Conservation (phyloP, 2,113 vertebrate genomes). For the Cyanocitta stelleri region DNA sequence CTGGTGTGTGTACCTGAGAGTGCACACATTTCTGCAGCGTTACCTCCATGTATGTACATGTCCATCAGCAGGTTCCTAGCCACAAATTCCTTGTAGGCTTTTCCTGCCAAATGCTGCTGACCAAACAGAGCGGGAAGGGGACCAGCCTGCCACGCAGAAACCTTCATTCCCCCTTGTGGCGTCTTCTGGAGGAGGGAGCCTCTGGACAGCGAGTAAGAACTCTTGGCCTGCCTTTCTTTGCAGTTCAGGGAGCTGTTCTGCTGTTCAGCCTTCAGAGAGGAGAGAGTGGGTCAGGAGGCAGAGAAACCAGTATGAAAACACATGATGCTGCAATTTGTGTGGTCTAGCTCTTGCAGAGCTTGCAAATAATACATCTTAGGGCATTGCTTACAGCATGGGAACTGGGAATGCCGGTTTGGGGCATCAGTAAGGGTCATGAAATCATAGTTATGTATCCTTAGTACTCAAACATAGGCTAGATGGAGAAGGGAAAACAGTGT, state of each 20-base stretch:
- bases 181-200: not conserved
- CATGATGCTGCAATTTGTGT: not conserved
- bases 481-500: not conserved
- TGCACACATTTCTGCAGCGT: fast-evolving
- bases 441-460: not conserved
- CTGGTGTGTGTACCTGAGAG: not conserved
- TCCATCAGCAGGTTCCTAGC: not conserved
- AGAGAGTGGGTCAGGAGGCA: not conserved
- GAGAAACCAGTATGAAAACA: not conserved
- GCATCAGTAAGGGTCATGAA: not conserved
- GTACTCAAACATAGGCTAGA: not conserved
- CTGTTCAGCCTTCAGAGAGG: not conserved
- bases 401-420: not conserved
- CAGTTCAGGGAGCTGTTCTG: not conserved
- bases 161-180: not conserved
- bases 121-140: fast-evolving
- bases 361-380: not conserved
- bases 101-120: not conserved
- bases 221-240: not conserved
- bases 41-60: fast-evolving
- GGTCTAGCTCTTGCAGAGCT: not conserved
- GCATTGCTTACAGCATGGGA: not conserved
- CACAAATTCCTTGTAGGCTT: not conserved
- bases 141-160: not conserved
- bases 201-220: not conserved